These are phyloP conservation scores for Cynopterus brachyotis DNA, from an alignment of 2,113 vertebrate species.

Conservation along the genomic window DNA sequence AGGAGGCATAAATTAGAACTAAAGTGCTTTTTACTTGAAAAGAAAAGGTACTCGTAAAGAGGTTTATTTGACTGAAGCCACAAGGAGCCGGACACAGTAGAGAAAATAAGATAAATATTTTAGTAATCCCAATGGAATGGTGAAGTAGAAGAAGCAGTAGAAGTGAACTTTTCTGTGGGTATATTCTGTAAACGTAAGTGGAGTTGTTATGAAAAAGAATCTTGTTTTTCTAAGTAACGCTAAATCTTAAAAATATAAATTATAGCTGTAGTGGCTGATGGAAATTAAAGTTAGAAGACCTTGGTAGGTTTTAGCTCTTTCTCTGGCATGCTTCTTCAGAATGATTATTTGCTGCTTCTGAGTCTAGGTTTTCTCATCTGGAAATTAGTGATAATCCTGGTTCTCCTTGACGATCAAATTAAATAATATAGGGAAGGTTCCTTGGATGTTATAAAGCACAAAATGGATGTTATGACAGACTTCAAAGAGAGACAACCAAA, in stretches of 20 bases:
- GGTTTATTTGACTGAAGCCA: constrained; percentile 18
- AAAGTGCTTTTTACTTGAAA: constrained; percentile 17
- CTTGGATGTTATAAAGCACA: neutral
- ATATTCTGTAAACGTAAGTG: neutral
- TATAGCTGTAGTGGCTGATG: neutral
- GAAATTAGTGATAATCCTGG: neutral
- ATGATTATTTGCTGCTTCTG: neutral
- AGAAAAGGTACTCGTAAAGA: neutral
- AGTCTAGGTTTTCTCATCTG: neutral
- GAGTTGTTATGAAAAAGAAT: neutral
- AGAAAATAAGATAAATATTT: constrained; percentile 15
- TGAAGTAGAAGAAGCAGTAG: neutral
- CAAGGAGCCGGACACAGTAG: neutral
- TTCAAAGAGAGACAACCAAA: neutral
- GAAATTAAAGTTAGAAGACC: neutral
- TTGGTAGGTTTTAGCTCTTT: neutral
- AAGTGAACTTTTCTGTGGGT: neutral
- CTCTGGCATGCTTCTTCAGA: neutral
- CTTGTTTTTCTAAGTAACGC: neutral
- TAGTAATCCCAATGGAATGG: constrained; percentile 6
- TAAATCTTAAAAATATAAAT: neutral
- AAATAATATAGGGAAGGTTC: neutral
- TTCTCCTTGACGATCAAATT: neutral
- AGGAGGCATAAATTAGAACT: neutral
- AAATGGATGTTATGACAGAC: neutral